Conservation (phyloP, 2,888 invertebrate genomes). For the Neuroscelio doddi region DNA sequence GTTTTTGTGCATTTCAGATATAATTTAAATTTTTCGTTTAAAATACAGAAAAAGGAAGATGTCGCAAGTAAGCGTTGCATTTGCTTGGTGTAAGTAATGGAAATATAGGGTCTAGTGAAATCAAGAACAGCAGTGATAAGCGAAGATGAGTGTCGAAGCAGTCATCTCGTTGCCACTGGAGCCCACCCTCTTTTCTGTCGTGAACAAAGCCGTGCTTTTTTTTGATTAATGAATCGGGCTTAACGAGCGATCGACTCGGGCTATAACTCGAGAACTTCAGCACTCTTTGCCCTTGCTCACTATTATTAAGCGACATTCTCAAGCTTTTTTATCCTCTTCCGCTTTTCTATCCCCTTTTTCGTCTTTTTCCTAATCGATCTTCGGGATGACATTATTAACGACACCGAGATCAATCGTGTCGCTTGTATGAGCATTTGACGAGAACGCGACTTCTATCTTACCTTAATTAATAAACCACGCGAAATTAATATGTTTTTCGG, state of each 20-base stretch:
- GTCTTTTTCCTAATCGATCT: slow-evolving; percentile 23
- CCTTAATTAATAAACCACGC: slow-evolving; percentile 6
- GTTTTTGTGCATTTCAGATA: no score
- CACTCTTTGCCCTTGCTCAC: slow-evolving; percentile 12
- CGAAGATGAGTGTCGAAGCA: slow-evolving; percentile 17
- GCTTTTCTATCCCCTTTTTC: slow-evolving; percentile 7
- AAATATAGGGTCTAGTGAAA: neutral
- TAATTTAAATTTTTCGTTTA: no score
- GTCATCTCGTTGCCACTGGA: slow-evolving; percentile 19
- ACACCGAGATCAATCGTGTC: slow-evolving; percentile 18
- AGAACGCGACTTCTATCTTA: slow-evolving; percentile 4
- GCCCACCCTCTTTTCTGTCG: slow-evolving; percentile 6
- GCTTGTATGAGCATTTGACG: neutral
- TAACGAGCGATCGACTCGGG: slow-evolving; percentile 35
- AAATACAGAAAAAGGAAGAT: no score
- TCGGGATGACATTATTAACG: slow-evolving; percentile 18
- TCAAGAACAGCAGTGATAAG: slow-evolving; percentile 4
- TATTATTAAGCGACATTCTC: slow-evolving; percentile 21
- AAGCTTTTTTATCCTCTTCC: slow-evolving; percentile 7
- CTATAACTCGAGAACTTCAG: slow-evolving; percentile 17
- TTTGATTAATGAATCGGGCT: slow-evolving; percentile 52
- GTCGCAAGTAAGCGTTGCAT: slow-evolving; percentile 22
- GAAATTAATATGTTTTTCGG: neutral
- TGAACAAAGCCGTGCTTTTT: slow-evolving; percentile 30
- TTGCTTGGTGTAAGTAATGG: slow-evolving; percentile 39